Base-by-base conservation (phyloP, 2,888 invertebrate species). In the Athalia rosae region DNA sequence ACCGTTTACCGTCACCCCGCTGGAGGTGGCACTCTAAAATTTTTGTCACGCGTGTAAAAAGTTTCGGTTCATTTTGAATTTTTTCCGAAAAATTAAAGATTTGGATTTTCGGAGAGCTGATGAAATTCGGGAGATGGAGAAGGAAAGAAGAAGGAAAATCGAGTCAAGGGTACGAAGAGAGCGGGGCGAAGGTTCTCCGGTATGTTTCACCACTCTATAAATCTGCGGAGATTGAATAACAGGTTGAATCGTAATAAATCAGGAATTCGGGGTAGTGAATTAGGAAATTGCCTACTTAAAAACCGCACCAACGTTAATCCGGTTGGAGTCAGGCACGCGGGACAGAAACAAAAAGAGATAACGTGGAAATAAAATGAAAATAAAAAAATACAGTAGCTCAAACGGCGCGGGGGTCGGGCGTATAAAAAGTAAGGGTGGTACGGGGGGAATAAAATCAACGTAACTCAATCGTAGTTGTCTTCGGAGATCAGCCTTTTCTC, bases 261-360 rank as follows among this genome's bases (percentile, higher is more conserved):
- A 82, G 80, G 79, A 81, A 84, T 83, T 82, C 81, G 80, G 78
- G 78, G 80, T 81, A 83, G 84, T 85, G 88, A 88, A 89, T 89
- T 89, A 89, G 88, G 87, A 88, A 88, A 89, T 89, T 89, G 88
- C 85, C 87, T 88, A 85, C 86, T 89, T 88, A 88, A 89, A 88
- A 89, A 88, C 85, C 88, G 86, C 88, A 88, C 85, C 87, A 87
- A 87, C 87, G 87, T 88, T 89, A 89, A 89, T 89, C 87, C 86
- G 79, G 79, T 78, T 81, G 77, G 77, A 63, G 79, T 77, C 79
- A 78, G 76, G 80, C 77, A 77, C 74, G 76, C 78, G 77, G 79
- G 71, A 78, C 77, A 67, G 74, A 69, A 77, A 79, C 74, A 77
- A 69, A 79, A 79, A 59, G 76, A 71, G 77, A 59, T 53, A 59